Evolutionary conservation across 2,797 vertebrate genomes (phyloP), one percentile per base, ranked within the genome.

Genomic region (Crypturellus tataupa): DNA sequence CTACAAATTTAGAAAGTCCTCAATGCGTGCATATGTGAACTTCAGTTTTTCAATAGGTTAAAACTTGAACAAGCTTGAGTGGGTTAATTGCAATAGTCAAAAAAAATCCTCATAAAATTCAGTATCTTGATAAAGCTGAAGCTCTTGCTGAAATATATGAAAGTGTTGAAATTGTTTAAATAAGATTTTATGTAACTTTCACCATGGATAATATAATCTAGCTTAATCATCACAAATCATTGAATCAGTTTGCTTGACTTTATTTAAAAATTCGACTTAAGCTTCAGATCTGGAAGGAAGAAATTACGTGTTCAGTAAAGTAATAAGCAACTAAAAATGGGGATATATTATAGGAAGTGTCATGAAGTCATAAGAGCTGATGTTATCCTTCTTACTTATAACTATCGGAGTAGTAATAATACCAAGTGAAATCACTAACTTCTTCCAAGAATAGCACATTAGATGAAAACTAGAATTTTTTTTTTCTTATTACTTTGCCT

Each of bases 371-470:
- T 71, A 78, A 84, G n/a, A 83, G 31, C 44, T 47, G 60, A 88
- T 85, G 76, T 78, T 83, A 80, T 81, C 70, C 73, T 86, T 94
- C 60, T 94, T 85, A 56, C 39, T 89, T 94, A 60, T 10, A 83
- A 65, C 77, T 91, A 89, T 58, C 77, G 62, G 24, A 91, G 39
- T 39, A 89, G 55, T 56, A 90, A 80, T 83, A 94, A 80, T 64
- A 68, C 24, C 37, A 56, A 68, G n/a, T 65, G 65, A 90, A 86
- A 76, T 51, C 63, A 91, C 77, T 80, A 91, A 56, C 37, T 78
- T 83, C 65, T 89, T 87, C 44, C 62, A 93, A 63, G 35, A 60
- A 87, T 56, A 39, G 39, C 58, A 94, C 9, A 9, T 56, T 46
- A 51, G 21, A 85, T 85, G 33, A 96, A 82, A 91, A 53, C 44